Conservation (phyloP, 37 sponge, comb jelly and placozoan species). For the Hormiphora californensis region DNA sequence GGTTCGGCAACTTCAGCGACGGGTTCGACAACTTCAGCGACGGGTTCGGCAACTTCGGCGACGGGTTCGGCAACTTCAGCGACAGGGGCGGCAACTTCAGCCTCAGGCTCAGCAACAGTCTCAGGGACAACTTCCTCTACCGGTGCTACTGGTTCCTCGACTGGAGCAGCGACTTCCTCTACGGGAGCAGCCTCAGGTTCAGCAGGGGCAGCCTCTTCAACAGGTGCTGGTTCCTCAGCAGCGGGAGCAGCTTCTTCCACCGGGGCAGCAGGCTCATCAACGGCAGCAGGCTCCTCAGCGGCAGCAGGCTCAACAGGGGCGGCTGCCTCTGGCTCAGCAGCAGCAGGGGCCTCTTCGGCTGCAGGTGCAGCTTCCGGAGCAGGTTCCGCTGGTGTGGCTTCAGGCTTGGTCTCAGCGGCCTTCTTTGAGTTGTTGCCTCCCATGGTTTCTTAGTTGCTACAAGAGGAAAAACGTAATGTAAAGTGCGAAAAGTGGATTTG, state of each 20-base stretch:
- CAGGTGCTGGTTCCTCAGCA: slow-evolving; percentile 17
- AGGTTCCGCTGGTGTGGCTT: not conserved
- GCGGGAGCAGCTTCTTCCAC: not conserved
- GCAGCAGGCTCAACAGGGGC: not conserved
- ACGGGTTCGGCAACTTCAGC: too few relatives aligned
- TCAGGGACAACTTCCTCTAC: too few relatives aligned
- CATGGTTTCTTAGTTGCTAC: too few relatives aligned
- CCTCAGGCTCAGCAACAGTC: too few relatives aligned
- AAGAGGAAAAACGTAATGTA: too few relatives aligned
- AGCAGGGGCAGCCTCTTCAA: not conserved
- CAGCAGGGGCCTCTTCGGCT: not conserved
- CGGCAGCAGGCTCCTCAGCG: too few relatives aligned
- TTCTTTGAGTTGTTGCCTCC: too few relatives aligned
- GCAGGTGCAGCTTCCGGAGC: not conserved
- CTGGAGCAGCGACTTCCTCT: not conserved
- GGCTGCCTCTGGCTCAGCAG: too few relatives aligned
- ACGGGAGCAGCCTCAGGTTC: not conserved
- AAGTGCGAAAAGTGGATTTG: too few relatives aligned
- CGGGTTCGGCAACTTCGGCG: not conserved
- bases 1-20: not conserved
- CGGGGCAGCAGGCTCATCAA: too few relatives aligned
- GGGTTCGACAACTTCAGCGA: not conserved
- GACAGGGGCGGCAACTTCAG: not conserved
- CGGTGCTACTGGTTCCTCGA: not conserved
- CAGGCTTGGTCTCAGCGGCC: not conserved